Conservation (phyloP, 2,113 vertebrate genomes). For the Brachypodius melanocephalos region DNA sequence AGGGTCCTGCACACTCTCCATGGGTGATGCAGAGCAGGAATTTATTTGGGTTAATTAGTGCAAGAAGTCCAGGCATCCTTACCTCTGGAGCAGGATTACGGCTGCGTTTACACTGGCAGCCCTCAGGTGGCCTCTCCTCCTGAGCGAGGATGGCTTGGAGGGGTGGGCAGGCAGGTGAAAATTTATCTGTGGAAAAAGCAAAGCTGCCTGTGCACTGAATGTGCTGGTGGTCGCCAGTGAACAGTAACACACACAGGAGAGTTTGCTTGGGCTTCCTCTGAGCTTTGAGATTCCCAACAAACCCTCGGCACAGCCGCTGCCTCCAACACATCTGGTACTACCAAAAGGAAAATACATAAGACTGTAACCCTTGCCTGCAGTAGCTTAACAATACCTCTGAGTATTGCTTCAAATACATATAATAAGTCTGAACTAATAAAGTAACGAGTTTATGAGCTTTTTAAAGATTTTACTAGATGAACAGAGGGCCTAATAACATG, state of each 20-base stretch:
- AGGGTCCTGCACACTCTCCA: neutral
- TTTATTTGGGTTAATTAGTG: neutral
- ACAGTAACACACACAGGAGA: neutral
- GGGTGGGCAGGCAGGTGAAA: neutral
- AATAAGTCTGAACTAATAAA: conserved; percentile 78
- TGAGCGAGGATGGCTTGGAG: neutral
- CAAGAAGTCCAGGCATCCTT: neutral
- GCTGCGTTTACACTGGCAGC: neutral
- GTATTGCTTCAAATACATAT: conserved; percentile 70
- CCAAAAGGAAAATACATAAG: conserved; percentile 37
- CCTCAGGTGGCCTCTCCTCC: neutral
- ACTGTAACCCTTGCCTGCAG: conserved; percentile 55
- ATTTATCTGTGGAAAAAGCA: neutral
- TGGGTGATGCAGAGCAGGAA: neutral
- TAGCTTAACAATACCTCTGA: conserved; percentile 76
- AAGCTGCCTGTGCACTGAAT: neutral
- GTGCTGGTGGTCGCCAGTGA: neutral
- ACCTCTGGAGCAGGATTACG: neutral
- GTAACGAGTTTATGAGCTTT: conserved; percentile 75
- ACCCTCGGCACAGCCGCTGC: neutral
- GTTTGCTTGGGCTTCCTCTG: neutral
- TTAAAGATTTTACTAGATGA: conserved; percentile 79
- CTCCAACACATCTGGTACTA: neutral
- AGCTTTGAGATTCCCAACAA: neutral
- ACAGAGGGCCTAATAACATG: conserved; percentile 60